These are phyloP conservation scores for Lepisosteus oculatus DNA, from an alignment of 2,113 vertebrate genomes.

Conservation along the genomic window DNA sequence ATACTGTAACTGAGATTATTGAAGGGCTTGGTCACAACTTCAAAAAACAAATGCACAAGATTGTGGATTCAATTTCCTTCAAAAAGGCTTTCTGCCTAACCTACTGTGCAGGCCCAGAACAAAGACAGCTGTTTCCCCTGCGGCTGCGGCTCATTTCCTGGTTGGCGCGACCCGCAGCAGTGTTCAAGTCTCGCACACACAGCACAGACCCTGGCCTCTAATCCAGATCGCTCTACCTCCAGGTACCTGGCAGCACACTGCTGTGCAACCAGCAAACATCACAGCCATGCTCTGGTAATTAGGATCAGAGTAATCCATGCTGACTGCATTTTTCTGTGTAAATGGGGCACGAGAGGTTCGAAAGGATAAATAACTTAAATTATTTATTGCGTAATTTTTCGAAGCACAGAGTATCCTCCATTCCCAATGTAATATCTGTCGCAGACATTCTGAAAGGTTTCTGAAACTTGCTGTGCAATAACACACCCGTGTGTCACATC, in stretches of 20 bases:
- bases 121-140: not conserved
- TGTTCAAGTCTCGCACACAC: conserved; percentile 3
- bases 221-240: conserved; percentile 65
- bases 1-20: too few relatives aligned
- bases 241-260: conserved; percentile 62
- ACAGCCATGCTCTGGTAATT: conserved; percentile 60
- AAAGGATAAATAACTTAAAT: conserved; percentile 60
- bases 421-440: not conserved
- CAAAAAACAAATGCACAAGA: too few relatives aligned
- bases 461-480: too few relatives aligned
- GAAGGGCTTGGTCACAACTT: too few relatives aligned
- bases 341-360: conserved; percentile 54
- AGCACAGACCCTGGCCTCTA: conserved; percentile 41
- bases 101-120: not conserved
- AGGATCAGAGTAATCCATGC: conserved; percentile 63
- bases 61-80: not conserved
- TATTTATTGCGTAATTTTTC: conserved; percentile 52
- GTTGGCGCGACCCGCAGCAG: not conserved
- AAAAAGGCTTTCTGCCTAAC: not conserved
- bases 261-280: conserved; percentile 54
- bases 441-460: too few relatives aligned
- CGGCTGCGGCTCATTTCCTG: not conserved
- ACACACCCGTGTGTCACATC: too few relatives aligned
- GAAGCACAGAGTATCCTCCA: conserved; percentile 47
- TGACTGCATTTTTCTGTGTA: conserved; percentile 62